These are phyloP conservation scores for Nyctibius grandis DNA, from an alignment of 2,797 vertebrate species.

Conservation along the genomic window DNA sequence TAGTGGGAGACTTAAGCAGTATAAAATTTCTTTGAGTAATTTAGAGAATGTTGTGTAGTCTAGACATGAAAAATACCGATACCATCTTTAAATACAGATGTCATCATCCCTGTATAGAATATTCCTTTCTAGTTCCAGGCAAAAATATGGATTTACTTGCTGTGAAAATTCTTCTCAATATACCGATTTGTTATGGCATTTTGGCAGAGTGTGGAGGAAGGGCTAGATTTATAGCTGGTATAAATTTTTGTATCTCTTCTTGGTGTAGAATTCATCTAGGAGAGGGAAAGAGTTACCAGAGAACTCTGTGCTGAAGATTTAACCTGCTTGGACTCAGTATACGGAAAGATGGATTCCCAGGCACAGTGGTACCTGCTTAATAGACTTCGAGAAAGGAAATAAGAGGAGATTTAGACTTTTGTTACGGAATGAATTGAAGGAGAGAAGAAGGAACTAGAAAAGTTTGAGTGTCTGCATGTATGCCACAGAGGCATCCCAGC, in stretches of 20 bases:
- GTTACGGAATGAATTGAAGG: not conserved
- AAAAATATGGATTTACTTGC: not conserved
- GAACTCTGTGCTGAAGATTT: not conserved
- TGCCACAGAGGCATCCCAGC: not conserved
- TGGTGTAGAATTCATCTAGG: not conserved
- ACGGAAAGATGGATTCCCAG: not conserved
- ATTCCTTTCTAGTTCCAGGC: not conserved
- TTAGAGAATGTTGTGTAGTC: conserved; percentile 22
- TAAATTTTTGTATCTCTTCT: not conserved
- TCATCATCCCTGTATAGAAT: not conserved
- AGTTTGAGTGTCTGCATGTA: not conserved
- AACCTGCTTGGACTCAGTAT: not conserved
- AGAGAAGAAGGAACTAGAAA: not conserved
- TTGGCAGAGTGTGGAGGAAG: not conserved
- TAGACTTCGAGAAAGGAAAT: not conserved
- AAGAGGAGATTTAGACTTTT: not conserved
- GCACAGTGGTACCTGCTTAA: not conserved
- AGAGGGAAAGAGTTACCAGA: not conserved
- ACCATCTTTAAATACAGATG: not conserved
- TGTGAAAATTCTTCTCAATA: not conserved
- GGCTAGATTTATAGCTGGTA: not conserved
- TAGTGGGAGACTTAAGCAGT: not conserved
- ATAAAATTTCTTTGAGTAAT: conserved; percentile 42
- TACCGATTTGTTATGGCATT: not conserved
- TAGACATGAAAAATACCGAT: conserved; percentile 34